A percentile compares a stretch with the other conserved stretches of the same genome.
phyloP scores from a whole-genome alignment of 23 tunicate genomes.

The Botrylloides violaceus region DNA sequence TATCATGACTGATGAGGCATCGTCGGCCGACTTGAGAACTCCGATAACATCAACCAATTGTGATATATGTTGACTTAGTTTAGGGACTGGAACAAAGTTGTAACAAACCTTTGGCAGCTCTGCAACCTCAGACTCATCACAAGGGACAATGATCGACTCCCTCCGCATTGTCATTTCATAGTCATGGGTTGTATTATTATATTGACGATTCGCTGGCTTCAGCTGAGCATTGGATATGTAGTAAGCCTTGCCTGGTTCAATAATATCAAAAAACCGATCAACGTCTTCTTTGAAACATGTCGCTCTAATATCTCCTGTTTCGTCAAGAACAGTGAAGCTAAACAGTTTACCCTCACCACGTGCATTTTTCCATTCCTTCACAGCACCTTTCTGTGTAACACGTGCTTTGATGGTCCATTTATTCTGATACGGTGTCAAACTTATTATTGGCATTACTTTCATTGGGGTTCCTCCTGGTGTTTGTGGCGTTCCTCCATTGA shows the following conservation, averaged over 20 bases:
- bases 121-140: conserved; percentile 46
- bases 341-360: conserved; percentile 89
- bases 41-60: conserved; percentile 84
- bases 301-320: conserved; percentile 64
- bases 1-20: conserved; percentile 59
- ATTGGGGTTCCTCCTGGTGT: conserved; percentile 82
- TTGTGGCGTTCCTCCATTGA: conserved; percentile 38
- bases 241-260: conserved; percentile 79
- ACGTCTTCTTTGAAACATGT: conserved; percentile 96
- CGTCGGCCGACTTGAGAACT: conserved; percentile 66
- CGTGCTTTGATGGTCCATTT: conserved; percentile 86
- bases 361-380: conserved; percentile 90
- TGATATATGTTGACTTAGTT: conserved; percentile 34
- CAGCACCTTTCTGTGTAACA: conserved; percentile 63
- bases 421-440: conserved; percentile 86
- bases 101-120: conserved; percentile 63
- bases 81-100: conserved; percentile 49
- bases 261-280: conserved; percentile 60
- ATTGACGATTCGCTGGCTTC: conserved; percentile 85
- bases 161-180: conserved; percentile 90
- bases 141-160: conserved; percentile 39
- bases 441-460: conserved; percentile 63
- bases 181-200: conserved; percentile 83
- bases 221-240: conserved; percentile 67
- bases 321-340: conserved; percentile 85